Evolutionary conservation across 2,888 invertebrate genomes (phyloP), one percentile per base, ranked within the genome.

Genomic region (Campaea margaritaria): DNA sequence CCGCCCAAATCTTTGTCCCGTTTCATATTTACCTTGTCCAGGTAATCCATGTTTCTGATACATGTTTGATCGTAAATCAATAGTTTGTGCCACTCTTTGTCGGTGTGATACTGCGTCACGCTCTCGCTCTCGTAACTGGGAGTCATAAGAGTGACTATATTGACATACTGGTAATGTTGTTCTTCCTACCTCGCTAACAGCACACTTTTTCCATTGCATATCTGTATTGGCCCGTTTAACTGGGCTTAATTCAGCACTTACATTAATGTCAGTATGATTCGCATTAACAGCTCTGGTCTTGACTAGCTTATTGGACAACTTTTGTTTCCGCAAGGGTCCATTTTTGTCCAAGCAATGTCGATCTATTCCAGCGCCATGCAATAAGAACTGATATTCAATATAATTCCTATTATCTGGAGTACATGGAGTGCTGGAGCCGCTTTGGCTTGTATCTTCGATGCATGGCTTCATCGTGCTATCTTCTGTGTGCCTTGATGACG

Each of bases 201-300:
- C 27, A 10, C 38, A 38, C 38, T 48, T 48, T 4, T 38, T 38
- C 3, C 38, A 14, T 39, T 48, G 2, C 3, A 38, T 27, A 39
- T 27, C 16, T 21, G 34, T 7, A 12, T 16, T 47, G 12, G 21
- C 39, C n/a, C 27, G 27, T 27, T 27, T 27, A 5, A 27, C 27
- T 27, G 27, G 27, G 7, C 67, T 74, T 44, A 74, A 65, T 51
- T 77, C 70, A 14, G 68, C 62, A 65, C 69, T 78, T n/a, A 68
- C 48, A 58, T 74, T 78, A 54, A 76, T 82, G 39, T 75, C 71
- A 12, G 83, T 9, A 7, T n/a, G 41, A 41, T 83, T 78, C 60
- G 87, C 83, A 54, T 88, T 85, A 13, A 80, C 74, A 8, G 81
- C 85, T 67, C 82, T 80, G 7, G 86, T 86, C 72, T 78, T 76